Evolutionary conservation across 2,888 invertebrate genomes (phyloP), one percentile per base, ranked within the genome.

Genomic region (Dendrolimus pini): DNA sequence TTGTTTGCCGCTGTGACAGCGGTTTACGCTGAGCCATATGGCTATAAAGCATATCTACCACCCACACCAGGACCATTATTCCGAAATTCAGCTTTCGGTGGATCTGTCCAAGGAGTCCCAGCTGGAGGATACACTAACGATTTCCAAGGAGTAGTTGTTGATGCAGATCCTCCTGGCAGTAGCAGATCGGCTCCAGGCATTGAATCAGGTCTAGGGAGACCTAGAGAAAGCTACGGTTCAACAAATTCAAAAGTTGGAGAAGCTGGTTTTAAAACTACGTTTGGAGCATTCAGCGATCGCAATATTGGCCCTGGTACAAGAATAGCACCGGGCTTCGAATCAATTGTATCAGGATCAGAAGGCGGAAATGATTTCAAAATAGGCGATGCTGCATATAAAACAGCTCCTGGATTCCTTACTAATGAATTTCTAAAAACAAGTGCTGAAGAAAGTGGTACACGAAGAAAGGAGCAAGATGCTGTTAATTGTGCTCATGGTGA

Each of bases 101-200:
- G 6, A 7, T 41, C 8, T 14, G 8, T 30, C 55, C 73, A 75
- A 61, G 77, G 68, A 53, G 57, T 77, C 7, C 85, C 85, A 2
- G 67, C 74, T 13, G 84, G 89, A n/a, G 77, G 87, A 58, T 85
- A 77, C 62, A 74, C 74, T 0, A 89, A 89, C 61, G 82, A 85
- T 0, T 81, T 73, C 59, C 77, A 84, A 70, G 90, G 89, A n/a
- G 83, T 90, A 0, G 85, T 89, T 0, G 87, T 90, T 1, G 89
- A 90, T 47, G 89, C 88, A 42, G 83, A 75, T 0, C 68, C 77
- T 3, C 75, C 86, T 54, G 88, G 86, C 0, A 85, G 80, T 6
- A 80, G 89, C 62, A 69, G 82, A 0, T 77, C 81, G 18, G 69
- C 76, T 13, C 70, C 74, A 9, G 71, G 61, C 30, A 80, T 77